Percentiles rank a stretch among this genome's conserved stretches.
Evolutionary conservation across 2,113 vertebrate genomes (phyloP).

Genomic region (Spheniscus mendiculus): DNA sequence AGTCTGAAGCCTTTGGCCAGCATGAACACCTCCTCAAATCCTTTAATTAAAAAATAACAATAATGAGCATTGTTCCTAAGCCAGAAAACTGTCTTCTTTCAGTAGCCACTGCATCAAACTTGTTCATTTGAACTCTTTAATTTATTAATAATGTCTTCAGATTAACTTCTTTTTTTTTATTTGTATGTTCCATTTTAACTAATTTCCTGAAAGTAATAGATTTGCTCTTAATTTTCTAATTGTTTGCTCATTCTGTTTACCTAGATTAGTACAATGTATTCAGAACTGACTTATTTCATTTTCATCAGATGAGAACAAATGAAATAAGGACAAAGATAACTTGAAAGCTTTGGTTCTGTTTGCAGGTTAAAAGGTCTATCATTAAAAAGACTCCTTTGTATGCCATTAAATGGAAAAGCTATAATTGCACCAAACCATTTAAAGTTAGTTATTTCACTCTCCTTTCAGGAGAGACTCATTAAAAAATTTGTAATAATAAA

Average conservation of each 20-base stretch:
- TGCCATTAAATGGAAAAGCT: neutral
- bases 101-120: neutral
- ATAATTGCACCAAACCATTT: neutral
- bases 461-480: neutral
- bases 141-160: neutral
- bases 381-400: neutral
- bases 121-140: neutral
- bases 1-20: neutral
- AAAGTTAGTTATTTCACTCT: neutral
- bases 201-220: neutral
- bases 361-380: neutral
- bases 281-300: neutral
- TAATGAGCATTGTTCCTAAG: neutral
- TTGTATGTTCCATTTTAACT: neutral
- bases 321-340: neutral
- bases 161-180: neutral
- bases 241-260: neutral
- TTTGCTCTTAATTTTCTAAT: neutral
- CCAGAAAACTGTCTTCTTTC: neutral
- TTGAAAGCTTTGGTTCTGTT: neutral
- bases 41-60: neutral
- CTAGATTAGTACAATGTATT: neutral
- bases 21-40: neutral
- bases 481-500: neutral
- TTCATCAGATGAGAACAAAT: neutral